phyloP scores from a whole-genome alignment of 2,888 invertebrate species.

The Scaeva pyrastri region DNA sequence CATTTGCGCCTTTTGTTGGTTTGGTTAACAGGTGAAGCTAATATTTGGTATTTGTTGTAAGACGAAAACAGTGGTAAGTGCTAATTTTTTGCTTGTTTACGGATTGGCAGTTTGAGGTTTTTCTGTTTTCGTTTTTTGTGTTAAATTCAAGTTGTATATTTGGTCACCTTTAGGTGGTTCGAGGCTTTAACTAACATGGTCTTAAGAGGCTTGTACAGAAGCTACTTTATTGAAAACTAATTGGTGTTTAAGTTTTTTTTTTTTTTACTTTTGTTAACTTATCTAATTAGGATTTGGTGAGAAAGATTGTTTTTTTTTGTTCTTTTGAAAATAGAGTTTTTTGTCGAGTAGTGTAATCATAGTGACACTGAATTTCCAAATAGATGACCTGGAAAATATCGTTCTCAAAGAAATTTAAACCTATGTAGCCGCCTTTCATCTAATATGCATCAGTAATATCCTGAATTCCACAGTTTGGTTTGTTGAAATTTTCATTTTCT shows the following conservation, averaged over 20 bases:
- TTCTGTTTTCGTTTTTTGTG: neutral
- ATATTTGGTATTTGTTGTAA: slow-evolving; percentile 42
- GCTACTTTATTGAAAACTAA: slow-evolving; percentile 52
- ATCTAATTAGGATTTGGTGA: slow-evolving; percentile 6
- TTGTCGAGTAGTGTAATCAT: too few species aligned
- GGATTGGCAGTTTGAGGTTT: slow-evolving; percentile 41
- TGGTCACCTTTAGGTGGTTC: slow-evolving; percentile 60
- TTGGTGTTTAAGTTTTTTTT: slow-evolving; percentile 31
- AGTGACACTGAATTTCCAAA: too few species aligned
- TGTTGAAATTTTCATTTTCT: too few species aligned
- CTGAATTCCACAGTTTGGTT: too few species aligned
- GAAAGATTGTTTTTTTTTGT: neutral
- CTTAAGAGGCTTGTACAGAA: slow-evolving; percentile 20
- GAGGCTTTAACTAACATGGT: slow-evolving; percentile 24
- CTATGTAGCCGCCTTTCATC: too few species aligned
- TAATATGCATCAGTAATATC: too few species aligned
- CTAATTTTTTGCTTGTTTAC: slow-evolving; percentile 66
- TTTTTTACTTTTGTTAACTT: neutral
- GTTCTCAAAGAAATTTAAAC: too few species aligned
- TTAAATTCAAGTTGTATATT: slow-evolving; percentile 11
- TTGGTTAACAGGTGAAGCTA: slow-evolving; percentile 68
- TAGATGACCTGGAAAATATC: too few species aligned
- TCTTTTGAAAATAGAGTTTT: too few species aligned
- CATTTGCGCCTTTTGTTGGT: slow-evolving; percentile 62
- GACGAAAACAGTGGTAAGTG: slow-evolving; percentile 58